phyloP scores from a whole-genome alignment of 1,140 invertebrate species.

The Pachypsylla venusta region DNA sequence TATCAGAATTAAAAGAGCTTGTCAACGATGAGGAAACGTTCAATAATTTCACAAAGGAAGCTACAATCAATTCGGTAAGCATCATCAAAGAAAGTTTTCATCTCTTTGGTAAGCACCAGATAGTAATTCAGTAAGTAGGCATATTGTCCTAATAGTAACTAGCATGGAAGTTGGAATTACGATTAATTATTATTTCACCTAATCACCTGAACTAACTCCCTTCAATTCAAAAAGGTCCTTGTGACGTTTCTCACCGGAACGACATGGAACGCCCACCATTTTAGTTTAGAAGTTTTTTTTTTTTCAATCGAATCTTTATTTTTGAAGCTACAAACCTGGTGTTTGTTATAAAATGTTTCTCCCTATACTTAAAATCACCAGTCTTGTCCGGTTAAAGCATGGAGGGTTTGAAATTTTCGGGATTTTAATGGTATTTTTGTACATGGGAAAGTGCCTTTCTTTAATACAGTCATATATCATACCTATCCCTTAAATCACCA shows the following conservation, averaged over 20 bases:
- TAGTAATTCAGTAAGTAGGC: not conserved
- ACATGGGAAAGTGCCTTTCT: not conserved
- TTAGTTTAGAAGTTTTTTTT: not conserved
- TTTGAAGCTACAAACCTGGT: not conserved
- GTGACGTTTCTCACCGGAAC: too few species aligned
- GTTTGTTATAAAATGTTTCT: not conserved
- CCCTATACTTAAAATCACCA: not conserved
- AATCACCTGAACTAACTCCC: not conserved
- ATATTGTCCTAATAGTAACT: not conserved
- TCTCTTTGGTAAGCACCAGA: not conserved
- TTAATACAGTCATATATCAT: not conserved
- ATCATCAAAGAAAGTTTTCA: not conserved
- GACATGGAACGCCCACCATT: not conserved
- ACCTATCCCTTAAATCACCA: too few species aligned
- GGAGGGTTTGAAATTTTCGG: too few species aligned
- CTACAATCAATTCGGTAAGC: conserved; percentile 27
- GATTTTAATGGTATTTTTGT: too few species aligned
- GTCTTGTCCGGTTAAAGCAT: too few species aligned
- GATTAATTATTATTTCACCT: conserved; percentile 11
- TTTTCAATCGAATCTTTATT: not conserved
- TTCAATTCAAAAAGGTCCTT: too few species aligned
- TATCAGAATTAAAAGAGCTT: conserved; percentile 65
- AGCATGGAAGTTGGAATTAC: not conserved
- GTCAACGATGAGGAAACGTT: conserved; percentile 71
- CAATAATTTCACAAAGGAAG: conserved; percentile 57